A percentile compares a stretch with the other conserved stretches of the same genome.
Evolutionary conservation across 2,113 vertebrate genomes (phyloP).

Genomic region (Corythornis cristatus): DNA sequence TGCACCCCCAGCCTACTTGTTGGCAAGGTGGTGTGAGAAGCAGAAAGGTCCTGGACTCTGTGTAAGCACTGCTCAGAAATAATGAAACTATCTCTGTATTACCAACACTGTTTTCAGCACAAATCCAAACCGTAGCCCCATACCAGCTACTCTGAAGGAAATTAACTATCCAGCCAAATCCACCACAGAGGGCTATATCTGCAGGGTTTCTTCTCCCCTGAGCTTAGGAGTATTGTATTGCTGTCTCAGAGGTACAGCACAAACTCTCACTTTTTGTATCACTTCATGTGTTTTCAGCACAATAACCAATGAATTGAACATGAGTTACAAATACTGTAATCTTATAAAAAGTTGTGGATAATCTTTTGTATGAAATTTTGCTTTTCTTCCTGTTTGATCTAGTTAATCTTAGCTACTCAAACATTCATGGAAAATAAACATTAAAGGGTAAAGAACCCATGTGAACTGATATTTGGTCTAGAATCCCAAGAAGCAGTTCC

Average conservation of each 20-base stretch:
- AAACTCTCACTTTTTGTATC: background rate
- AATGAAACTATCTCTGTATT: background rate
- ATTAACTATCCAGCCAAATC: background rate
- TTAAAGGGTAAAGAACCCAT: background rate
- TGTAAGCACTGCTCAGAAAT: background rate
- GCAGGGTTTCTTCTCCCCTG: background rate
- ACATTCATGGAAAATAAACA: conserved; percentile 38
- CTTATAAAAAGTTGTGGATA: background rate
- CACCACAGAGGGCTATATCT: background rate
- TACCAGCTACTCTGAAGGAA: background rate
- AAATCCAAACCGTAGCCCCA: background rate
- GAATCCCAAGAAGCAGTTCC: background rate
- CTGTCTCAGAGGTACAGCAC: background rate
- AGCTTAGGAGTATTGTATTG: background rate
- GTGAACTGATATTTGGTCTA: background rate
- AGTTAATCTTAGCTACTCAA: conserved; percentile 8
- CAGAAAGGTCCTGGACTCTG: background rate
- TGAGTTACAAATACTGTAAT: background rate
- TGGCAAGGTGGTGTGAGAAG: background rate
- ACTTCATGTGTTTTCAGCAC: background rate
- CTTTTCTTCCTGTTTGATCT: background rate
- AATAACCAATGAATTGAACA: background rate
- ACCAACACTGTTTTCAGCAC: background rate
- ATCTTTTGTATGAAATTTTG: background rate
- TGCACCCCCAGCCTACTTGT: background rate